Base-by-base conservation (phyloP, 2,888 invertebrate genomes). In the Drosophila maculinotata region DNA sequence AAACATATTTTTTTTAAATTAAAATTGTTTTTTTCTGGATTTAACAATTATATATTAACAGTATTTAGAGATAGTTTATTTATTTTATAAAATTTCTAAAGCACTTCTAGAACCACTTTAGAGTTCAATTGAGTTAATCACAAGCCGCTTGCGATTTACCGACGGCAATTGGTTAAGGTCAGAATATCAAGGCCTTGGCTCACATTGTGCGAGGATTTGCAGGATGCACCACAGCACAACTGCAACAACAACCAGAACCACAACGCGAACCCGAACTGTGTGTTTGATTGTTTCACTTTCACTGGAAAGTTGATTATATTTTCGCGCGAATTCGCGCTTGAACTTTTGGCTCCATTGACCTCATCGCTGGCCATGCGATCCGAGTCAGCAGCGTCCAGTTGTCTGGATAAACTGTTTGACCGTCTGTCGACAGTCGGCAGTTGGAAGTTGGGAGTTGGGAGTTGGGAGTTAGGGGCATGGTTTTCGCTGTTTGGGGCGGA, bases 271-370 rank as follows among this genome's bases (percentile, higher is more conserved):
- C 17, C 30, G 51, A 45, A 12, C 49, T n/a, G 64, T 20, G 20
- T 20, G 45, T 64, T 76, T 79, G 63, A 79, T 86, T 75, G 67
- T 79, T 80, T 80, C 80, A 86, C 83, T 83, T 86, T 82, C 86
- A 56, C 67, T 69, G 57, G 49, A 77, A 81, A 83, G 87, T 83
- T 86, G 87, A 86, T 83, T 83, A 83, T 77, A 60, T 81, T 83
- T 71, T 66, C 70, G 73, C 73, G 79, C 58, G 70, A 47, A 66
- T 30, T 69, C 59, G 62, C 72, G 66, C 44, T 77, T 73, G 76
- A 75, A 82, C 77, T 71, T 62, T 57, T 64, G 72, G 45, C 71
- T 53, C 42, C 47, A 64, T 65, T 84, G 80, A 84, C 82, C 80
- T 71, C 67, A 57, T 28, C 42, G 36, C 26, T 35, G 23, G 49